phyloP scores from a whole-genome alignment of 2,888 invertebrate genomes.

The Prenolepis imparis region DNA sequence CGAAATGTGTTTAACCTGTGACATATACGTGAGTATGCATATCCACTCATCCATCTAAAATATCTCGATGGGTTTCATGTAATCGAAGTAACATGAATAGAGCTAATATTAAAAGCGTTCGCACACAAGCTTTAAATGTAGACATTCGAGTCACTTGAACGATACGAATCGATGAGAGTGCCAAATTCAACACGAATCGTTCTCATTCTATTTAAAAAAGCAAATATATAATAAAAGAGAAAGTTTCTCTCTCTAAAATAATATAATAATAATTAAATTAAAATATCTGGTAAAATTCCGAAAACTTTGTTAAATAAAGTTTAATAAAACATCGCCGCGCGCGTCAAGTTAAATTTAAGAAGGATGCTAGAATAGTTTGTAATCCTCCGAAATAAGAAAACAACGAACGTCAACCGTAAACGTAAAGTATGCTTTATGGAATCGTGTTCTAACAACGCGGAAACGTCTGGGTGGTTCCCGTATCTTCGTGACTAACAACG shows the following conservation, averaged over 20 bases:
- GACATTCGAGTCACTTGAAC: not conserved
- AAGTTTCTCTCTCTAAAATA: not conserved
- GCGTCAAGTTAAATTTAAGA: not conserved
- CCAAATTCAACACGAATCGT: not conserved
- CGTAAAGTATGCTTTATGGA: conserved; percentile 23
- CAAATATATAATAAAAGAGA: not conserved
- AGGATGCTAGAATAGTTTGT: not conserved
- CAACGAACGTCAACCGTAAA: conserved; percentile 3
- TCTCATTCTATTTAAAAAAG: not conserved
- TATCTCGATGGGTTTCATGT: not conserved
- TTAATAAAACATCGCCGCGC: not conserved
- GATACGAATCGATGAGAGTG: not conserved
- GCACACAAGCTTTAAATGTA: not conserved
- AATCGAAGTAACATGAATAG: not conserved
- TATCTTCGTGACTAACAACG: not conserved
- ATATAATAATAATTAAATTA: conserved; percentile 12
- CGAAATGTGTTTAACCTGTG: not conserved
- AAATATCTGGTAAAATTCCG: not conserved
- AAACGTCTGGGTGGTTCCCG: too few relatives aligned
- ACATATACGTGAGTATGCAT: not conserved
- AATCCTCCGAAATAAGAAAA: not conserved
- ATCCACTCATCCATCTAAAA: not conserved
- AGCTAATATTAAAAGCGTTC: conserved; percentile 9
- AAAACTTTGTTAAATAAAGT: not conserved
- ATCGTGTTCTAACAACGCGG: too few relatives aligned